Base-by-base conservation (phyloP, 2,888 invertebrate species). In the Cyrtodaria siliqua region DNA sequence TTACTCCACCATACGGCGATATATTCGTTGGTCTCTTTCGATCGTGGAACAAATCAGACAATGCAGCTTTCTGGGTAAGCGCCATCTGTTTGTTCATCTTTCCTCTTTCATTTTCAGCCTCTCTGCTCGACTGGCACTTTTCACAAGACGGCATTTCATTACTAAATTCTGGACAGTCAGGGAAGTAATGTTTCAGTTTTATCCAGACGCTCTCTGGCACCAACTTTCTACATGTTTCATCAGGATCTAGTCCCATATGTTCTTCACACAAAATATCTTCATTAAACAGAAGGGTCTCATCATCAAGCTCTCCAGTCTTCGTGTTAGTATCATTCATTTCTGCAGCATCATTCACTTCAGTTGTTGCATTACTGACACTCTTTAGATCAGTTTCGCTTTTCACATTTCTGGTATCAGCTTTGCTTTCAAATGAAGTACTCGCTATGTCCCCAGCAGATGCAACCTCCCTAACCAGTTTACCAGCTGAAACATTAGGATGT, bases 191-290 rank as follows among this genome's bases (percentile, higher is more conserved):
- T 77, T 91, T 91, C 23, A 95, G 87, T 70, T 94, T 93, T 27
- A 86, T 76, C 95, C 95, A 95, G 1, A 94, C 94, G 74, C 92
- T 91, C 6, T 88, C 85, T 0, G 94, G 93, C 9, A 95, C 93
- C 29, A 94, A 87, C 83, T 94, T 93, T 57, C 94, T 92, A 61
- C 88, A 85, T 20, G 83, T 87, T 56, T 89, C 88, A 64, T 94
- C 93, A 3, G 92, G 88, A 56, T 85, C 86, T 33, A 94, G 83
- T 26, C 92, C 88, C 40, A 93, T 92, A 89, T 95, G 95, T 6
- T 91, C 89, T 80, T 92, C 92, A 89, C 95, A 95, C 12, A 94
- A 87, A 20, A 95, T 89, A 82, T 95, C 95, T 84, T 94, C 94
- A 87, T 95, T 95, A 82, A 95, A 95, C 61, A 92, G 92, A 20